Percentiles rank a stretch among this genome's conserved stretches.
Conservation (phyloP, 2,797 vertebrate species). For the Neostethus bicornis region DNA sequence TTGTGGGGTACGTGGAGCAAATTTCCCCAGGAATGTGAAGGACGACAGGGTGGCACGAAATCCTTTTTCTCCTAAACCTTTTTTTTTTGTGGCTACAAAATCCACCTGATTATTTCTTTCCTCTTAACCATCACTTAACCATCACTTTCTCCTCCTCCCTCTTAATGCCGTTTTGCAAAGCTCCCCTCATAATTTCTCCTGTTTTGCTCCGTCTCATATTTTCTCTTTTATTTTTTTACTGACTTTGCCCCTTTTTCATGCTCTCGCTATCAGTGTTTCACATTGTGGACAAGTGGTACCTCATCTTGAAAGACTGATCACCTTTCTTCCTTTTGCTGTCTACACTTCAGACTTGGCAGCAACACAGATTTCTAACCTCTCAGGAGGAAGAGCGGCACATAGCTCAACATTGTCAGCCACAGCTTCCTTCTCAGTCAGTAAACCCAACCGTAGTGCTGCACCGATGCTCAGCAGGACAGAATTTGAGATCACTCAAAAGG, state of each 20-base stretch:
- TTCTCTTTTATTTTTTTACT: background rate
- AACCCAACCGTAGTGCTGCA: conserved; percentile 36
- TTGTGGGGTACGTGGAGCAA: conserved; percentile 47
- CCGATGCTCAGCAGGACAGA: conserved; percentile 46
- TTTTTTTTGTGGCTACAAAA: background rate
- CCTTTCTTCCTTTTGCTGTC: conserved; percentile 64
- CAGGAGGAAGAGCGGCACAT: conserved; percentile 51
- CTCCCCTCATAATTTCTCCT: background rate
- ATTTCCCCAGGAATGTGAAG: conserved; percentile 51
- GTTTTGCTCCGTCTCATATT: conserved; percentile 1
- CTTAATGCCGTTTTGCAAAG: conserved; percentile 1
- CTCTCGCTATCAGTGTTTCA: conserved; percentile 37
- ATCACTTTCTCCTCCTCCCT: too few species aligned
- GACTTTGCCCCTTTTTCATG: conserved; percentile 3
- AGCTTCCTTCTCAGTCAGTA: conserved; percentile 41
- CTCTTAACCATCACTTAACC: background rate
- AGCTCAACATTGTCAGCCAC: conserved; percentile 58
- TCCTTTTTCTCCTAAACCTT: conserved; percentile 11
- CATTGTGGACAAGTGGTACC: conserved; percentile 45
- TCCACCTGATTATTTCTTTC: conserved; percentile 11
- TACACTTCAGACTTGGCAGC: conserved; percentile 50
- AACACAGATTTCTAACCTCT: conserved; percentile 69
- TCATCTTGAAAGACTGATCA: conserved; percentile 65
- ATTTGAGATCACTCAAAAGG: conserved; percentile 52
- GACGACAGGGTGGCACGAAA: conserved; percentile 22